These are phyloP conservation scores for Diceros bicornis DNA, from an alignment of 2,797 vertebrate species.

Conservation along the genomic window DNA sequence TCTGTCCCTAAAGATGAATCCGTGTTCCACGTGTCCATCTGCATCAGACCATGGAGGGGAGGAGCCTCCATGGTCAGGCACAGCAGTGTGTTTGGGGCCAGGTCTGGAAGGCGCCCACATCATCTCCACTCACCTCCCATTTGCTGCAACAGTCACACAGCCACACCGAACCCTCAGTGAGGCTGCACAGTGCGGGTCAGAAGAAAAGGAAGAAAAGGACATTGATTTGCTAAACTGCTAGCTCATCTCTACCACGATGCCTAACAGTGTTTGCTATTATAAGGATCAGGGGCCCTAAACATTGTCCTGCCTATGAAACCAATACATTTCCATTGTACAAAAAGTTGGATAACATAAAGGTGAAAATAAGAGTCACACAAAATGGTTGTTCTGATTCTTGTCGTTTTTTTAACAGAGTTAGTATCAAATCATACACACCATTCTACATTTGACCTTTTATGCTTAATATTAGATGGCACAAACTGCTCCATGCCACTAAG, in stretches of 20 bases:
- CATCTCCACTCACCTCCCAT: not conserved
- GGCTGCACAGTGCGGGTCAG: too few relatives aligned
- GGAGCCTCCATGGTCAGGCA: too few relatives aligned
- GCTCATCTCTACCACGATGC: not conserved
- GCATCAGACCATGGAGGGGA: not conserved
- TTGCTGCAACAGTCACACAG: not conserved
- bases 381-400: not conserved
- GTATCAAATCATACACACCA: not conserved
- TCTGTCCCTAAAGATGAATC: not conserved
- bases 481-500: not conserved
- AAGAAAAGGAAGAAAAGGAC: not conserved
- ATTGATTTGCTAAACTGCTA: not conserved
- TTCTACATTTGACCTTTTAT: not conserved
- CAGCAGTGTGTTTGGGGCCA: fast-evolving
- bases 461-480: not conserved
- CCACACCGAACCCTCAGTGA: too few relatives aligned
- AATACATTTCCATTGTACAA: not conserved
- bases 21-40: not conserved
- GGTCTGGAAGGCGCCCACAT: not conserved
- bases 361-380: not conserved
- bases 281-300: not conserved
- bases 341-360: not conserved
- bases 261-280: not conserved
- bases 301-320: not conserved
- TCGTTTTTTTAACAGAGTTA: not conserved